Percentiles rank a stretch among this genome's conserved stretches.
Conservation (phyloP, 1,140 invertebrate genomes). For the Luehdorfia chinensis region DNA sequence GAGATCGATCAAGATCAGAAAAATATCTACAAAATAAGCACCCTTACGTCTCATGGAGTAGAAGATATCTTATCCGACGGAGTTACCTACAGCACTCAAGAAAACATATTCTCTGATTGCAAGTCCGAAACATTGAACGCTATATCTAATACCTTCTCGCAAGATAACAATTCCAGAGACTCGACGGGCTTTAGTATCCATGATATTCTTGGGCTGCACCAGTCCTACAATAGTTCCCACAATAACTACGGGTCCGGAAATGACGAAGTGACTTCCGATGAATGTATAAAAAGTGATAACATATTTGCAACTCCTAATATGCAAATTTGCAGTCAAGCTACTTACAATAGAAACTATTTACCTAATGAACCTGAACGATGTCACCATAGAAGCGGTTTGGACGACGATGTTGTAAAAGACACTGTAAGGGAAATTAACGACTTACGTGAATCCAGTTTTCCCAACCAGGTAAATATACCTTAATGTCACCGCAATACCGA, state of each 20-base stretch:
- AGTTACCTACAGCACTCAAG: conserved; percentile 33
- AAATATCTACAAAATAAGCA: conserved; percentile 34
- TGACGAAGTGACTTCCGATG: conserved; percentile 46
- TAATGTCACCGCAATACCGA: conserved; percentile 15
- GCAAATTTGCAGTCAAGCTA: conserved; percentile 41
- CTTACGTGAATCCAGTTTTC: conserved; percentile 54
- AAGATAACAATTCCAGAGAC: conserved; percentile 72
- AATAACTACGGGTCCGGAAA: conserved; percentile 46
- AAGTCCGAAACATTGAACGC: conserved; percentile 47
- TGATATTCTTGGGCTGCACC: conserved; percentile 68
- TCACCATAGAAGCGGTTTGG: conserved; percentile 45
- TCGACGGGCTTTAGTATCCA: conserved; percentile 73
- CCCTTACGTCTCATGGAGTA: conserved; percentile 61
- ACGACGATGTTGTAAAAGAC: conserved; percentile 46
- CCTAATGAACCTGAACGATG: conserved; percentile 46
- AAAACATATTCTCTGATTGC: conserved; percentile 45
- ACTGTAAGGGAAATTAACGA: conserved; percentile 46
- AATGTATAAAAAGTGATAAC: conserved; percentile 36
- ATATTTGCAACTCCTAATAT: conserved; percentile 31
- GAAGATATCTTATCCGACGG: conserved; percentile 67
- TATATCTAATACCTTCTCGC: conserved; percentile 47
- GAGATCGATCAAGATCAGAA: conserved; percentile 34
- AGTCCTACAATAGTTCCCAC: conserved; percentile 53
- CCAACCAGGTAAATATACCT: conserved; percentile 53
- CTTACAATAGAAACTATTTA: conserved; percentile 47